Evolutionary conservation across 2,113 vertebrate species (phyloP).

Genomic region (Dipodomys spectabilis): DNA sequence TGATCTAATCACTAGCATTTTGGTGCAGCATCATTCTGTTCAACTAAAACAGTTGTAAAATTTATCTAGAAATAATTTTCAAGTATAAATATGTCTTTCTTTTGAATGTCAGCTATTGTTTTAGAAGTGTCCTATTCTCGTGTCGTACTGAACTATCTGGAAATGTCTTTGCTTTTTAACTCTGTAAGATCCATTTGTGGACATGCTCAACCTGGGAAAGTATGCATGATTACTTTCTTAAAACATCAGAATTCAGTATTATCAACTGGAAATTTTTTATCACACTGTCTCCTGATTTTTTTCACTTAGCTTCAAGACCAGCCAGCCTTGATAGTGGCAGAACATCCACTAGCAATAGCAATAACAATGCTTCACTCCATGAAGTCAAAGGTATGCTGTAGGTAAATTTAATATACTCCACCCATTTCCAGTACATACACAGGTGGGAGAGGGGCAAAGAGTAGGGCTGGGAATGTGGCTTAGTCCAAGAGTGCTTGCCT

Average conservation of each 20-base stretch:
- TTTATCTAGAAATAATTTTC: constrained; percentile 77
- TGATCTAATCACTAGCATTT: constrained; percentile 81
- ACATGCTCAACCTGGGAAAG: constrained; percentile 83
- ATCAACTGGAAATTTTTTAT: constrained; percentile 77
- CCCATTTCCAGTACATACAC: constrained; percentile 57
- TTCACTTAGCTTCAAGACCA: constrained; percentile 94
- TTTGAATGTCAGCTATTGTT: constrained; percentile 72
- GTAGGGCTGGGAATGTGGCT: too few relatives aligned
- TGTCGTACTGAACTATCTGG: constrained; percentile 81
- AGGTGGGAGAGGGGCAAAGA: neutral
- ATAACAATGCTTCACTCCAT: constrained; percentile 96
- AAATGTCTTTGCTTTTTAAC: constrained; percentile 83
- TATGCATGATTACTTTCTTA: constrained; percentile 85
- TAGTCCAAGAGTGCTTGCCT: too few relatives aligned
- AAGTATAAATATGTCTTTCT: constrained; percentile 76
- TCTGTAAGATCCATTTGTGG: constrained; percentile 76
- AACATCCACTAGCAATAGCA: constrained; percentile 97
- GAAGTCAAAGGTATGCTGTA: constrained; percentile 95
- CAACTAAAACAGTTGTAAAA: constrained; percentile 58
- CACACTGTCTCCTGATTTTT: constrained; percentile 87
- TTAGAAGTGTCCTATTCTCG: constrained; percentile 78
- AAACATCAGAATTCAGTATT: constrained; percentile 81
- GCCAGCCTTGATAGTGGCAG: constrained; percentile 98
- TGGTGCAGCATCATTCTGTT: constrained; percentile 42
- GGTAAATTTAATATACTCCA: constrained; percentile 74